Evolutionary conservation across 2,888 invertebrate species (phyloP), one percentile per base, ranked within the genome.

Genomic region (Plusia festucae): DNA sequence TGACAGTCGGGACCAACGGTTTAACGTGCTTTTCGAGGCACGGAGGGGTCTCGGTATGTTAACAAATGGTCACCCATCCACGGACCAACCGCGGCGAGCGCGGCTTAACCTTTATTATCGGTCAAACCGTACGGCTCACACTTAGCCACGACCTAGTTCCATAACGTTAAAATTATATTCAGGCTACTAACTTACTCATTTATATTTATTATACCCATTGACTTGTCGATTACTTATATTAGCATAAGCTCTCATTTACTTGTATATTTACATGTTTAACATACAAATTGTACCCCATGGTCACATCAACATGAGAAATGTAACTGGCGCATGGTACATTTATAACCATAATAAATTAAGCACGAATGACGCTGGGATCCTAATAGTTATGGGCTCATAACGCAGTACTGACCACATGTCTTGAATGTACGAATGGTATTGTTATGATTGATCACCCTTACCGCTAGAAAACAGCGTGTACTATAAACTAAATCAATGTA

Each of bases 111-210:
- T n/a, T n/a, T n/a, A n/a, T n/a, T n/a, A n/a, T n/a, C n/a, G n/a
- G n/a, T n/a, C n/a, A n/a, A n/a, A n/a, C n/a, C n/a, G n/a, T n/a
- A n/a, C n/a, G n/a, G n/a, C n/a, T n/a, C n/a, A n/a, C n/a, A n/a
- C n/a, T n/a, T n/a, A n/a, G n/a, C n/a, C n/a, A 55, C 52, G 68
- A 40, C 70, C 53, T 22, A 51, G 51, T 65, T 73, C 13, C 40
- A 62, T 61, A 56, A 61, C 34, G 8, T 24, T 40, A 1, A 46
- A 73, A 57, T 13, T 22, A 16, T 51, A 52, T 60, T 30, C 32
- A 53, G 57, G 27, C 46, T 18, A 20, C 4, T 46, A 9, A 40
- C 2, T 16, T 49, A 49, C 11, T 18, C 18, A 20, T 49, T 49
- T 49, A 49, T 57, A 57, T 56, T 56, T 44, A 44, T 56, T 56